Conservation (phyloP, 2,797 vertebrate genomes). For the Leuciscus waleckii region DNA sequence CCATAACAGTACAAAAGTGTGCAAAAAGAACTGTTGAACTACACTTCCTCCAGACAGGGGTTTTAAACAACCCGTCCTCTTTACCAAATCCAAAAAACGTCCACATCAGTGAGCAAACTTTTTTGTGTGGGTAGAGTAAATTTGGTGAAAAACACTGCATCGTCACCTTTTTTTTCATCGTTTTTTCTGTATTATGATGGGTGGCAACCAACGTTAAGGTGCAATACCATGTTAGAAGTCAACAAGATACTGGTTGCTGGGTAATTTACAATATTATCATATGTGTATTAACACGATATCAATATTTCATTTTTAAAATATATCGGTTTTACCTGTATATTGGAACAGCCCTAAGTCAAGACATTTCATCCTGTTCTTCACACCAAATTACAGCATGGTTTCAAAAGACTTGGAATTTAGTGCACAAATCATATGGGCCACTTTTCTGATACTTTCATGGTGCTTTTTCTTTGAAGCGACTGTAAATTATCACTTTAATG, state of each 20-base stretch:
- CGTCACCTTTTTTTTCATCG: too few species aligned
- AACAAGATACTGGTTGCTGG: background rate
- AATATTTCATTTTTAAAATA: background rate
- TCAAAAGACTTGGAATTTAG: background rate
- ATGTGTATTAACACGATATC: background rate
- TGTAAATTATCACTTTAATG: slow-evolving; percentile 43
- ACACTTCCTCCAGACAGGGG: too few species aligned
- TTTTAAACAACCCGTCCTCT: too few species aligned
- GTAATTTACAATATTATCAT: background rate
- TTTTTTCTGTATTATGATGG: background rate
- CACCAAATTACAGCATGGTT: background rate
- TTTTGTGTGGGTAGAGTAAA: too few species aligned
- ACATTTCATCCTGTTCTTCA: background rate
- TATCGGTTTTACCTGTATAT: background rate
- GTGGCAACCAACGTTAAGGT: background rate
- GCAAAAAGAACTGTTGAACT: too few species aligned
- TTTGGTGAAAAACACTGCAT: too few species aligned
- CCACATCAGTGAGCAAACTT: too few species aligned
- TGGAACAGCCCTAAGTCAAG: background rate
- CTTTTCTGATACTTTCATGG: background rate
- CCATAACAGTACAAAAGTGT: too few species aligned
- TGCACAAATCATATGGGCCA: background rate
- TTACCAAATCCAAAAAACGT: too few species aligned
- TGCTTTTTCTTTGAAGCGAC: slow-evolving; percentile 31
- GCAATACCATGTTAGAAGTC: background rate